phyloP scores from a whole-genome alignment of 2,797 vertebrate species.

The Scarus forsteni region DNA sequence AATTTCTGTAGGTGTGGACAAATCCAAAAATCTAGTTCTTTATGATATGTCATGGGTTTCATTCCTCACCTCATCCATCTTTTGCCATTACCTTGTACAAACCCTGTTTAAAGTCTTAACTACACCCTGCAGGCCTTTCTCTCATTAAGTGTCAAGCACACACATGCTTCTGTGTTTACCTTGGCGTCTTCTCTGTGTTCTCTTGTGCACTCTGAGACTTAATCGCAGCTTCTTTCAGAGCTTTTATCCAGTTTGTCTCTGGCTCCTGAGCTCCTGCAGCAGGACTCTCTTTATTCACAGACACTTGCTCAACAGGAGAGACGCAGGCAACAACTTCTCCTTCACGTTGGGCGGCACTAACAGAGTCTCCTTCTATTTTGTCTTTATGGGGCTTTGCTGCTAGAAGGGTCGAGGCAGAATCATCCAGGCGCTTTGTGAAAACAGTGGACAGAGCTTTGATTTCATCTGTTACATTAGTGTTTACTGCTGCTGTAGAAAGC shows the following conservation, averaged over 20 bases:
- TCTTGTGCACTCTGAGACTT: constrained; percentile 65
- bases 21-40: no score
- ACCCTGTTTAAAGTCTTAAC: background rate
- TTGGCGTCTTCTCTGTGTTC: constrained; percentile 60
- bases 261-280: constrained; percentile 28
- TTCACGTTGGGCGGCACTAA: constrained; percentile 18
- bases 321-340: constrained; percentile 11
- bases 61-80: no score
- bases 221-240: constrained; percentile 74
- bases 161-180: constrained; percentile 75
- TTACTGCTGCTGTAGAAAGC: constrained; percentile 27
- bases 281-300: constrained; percentile 33
- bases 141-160: constrained; percentile 22
- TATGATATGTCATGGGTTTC: no score
- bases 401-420: background rate
- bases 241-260: constrained; percentile 77
- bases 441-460: background rate
- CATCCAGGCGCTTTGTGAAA: constrained; percentile 21
- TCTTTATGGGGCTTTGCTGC: constrained; percentile 25
- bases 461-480: constrained; percentile 17
- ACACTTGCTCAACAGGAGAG: constrained; percentile 23
- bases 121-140: background rate
- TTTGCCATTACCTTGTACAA: no score
- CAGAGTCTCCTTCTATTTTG: constrained; percentile 11
- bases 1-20: no score